Evolutionary conservation across 2,113 vertebrate species (phyloP), one percentile per base, ranked within the genome.

Genomic region (Taurulus bubalis): DNA sequence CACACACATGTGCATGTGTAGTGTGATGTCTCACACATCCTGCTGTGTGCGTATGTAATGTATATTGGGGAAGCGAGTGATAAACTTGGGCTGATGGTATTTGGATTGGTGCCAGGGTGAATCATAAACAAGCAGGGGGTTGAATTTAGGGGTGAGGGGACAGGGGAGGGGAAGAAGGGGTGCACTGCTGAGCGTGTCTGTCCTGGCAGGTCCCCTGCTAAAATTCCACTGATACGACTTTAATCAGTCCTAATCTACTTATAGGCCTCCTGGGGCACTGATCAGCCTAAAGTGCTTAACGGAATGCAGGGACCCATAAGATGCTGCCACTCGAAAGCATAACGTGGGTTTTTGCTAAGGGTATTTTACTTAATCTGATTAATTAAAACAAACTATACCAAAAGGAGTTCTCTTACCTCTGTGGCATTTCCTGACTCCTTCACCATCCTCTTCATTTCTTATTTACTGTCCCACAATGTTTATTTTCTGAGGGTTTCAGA

Each of bases 241-340:
- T 95, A 96, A 96, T 96, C 94, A 94, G 92, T 75, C 47, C 91
- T 96, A 96, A 96, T 95, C 95, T 97, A 80, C 93, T 96, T 96
- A 95, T 94, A 81, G 53, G 85, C 92, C 89, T 94, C 94, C 89
- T 78, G 89, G 87, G 91, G 92, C 95, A 93, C 93, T 81, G 90
- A 94, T 95, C 83, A 87, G 90, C 92, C 89, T 90, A 87, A 87
- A 95, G 92, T 93, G 84, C 94, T 95, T 96, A 96, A 94, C 80
- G 69, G 36, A 76, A 93, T 89, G 85, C 93, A 95, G 94, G 90
- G 90, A 85, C 80, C 88, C 79, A 87, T 72, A 90, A 93, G 88
- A 93, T 89, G 87, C 83, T 90, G 91, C 90, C 92, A 93, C 90
- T 93, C 78, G 80, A 92, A 95, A 94, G 79, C 83, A 90, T 79